A percentile compares a stretch with the other conserved stretches of the same genome.
Evolutionary conservation across 2,888 invertebrate genomes (phyloP).

Genomic region (Andrena trimmerana): DNA sequence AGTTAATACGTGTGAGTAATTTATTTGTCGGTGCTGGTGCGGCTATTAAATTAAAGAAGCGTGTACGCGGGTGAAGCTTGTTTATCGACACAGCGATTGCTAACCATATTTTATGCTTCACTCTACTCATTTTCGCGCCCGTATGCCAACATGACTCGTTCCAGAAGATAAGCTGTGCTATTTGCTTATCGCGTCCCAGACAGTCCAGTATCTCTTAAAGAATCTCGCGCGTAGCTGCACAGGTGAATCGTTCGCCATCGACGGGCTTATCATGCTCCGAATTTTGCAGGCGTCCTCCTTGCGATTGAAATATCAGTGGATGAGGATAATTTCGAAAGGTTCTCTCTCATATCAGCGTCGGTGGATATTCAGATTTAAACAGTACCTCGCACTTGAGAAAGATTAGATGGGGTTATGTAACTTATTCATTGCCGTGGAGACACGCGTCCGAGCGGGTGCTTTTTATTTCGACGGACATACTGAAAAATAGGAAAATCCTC

Average conservation of each 20-base stretch:
- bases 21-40: neutral
- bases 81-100: constrained; percentile 35
- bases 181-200: neutral
- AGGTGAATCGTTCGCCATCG: neutral
- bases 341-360: constrained; percentile 1
- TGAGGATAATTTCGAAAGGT: neutral
- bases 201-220: neutral
- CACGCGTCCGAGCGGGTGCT: neutral
- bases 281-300: neutral
- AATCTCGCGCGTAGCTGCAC: neutral
- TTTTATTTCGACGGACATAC: neutral
- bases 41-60: neutral
- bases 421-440: neutral
- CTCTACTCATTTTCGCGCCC: constrained; percentile 50
- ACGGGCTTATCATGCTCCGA: constrained; percentile 8
- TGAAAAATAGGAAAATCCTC: neutral
- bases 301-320: neutral
- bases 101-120: constrained; percentile 71
- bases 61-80: neutral
- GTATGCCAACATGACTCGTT: constrained; percentile 45
- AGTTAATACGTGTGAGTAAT: neutral
- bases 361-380: neutral
- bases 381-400: neutral
- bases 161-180: neutral
- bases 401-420: neutral